These are phyloP conservation scores for Sphyrna mokarran DNA, from an alignment of 2,113 vertebrate species.

Conservation along the genomic window DNA sequence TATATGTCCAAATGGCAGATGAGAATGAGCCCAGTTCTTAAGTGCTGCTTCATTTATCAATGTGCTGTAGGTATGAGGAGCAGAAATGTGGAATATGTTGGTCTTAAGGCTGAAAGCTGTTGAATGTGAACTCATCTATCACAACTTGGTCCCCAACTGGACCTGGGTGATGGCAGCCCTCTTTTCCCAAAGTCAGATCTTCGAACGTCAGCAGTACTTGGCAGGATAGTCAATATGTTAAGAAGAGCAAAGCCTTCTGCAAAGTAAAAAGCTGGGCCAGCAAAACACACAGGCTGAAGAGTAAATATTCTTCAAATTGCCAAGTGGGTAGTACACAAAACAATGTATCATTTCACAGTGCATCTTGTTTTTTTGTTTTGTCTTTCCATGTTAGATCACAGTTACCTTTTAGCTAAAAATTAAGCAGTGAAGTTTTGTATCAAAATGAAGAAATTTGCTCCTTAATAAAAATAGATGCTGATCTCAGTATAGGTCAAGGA, in stretches of 20 bases:
- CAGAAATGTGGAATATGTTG: background rate
- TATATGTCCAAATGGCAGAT: background rate
- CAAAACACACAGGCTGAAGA: background rate
- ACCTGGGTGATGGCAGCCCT: background rate
- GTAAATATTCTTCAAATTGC: background rate
- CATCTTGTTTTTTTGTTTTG: background rate
- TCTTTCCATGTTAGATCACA: background rate
- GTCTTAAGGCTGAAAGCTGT: background rate
- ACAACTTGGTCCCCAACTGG: background rate
- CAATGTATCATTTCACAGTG: background rate
- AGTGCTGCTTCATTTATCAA: background rate
- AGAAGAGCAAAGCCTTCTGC: background rate
- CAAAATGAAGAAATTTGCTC: background rate
- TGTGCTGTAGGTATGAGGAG: background rate
- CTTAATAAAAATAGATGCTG: background rate
- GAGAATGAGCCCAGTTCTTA: background rate
- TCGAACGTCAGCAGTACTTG: background rate
- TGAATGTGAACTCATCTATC: background rate
- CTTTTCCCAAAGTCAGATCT: background rate
- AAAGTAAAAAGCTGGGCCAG: background rate
- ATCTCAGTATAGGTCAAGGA: background rate
- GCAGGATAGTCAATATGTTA: background rate
- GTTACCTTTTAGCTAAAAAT: background rate
- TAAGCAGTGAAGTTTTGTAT: background rate
- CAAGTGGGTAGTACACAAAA: background rate